A percentile compares a stretch with the other conserved stretches of the same genome.
phyloP scores from a whole-genome alignment of 2,888 invertebrate species.

The Synergus gifuensis region DNA sequence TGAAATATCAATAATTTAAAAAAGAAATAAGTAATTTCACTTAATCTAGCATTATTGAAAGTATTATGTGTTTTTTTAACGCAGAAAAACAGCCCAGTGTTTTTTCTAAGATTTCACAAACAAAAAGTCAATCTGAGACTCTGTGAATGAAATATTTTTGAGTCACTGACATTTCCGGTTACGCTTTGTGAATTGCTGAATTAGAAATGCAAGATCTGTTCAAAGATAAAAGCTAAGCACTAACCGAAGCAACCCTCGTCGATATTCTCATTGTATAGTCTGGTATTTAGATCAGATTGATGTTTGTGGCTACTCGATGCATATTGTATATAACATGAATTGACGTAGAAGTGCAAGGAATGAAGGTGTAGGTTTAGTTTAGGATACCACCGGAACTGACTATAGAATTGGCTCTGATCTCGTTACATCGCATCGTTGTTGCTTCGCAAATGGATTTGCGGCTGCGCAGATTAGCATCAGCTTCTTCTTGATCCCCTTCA shows the following conservation, averaged over 20 bases:
- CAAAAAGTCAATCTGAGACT: conserved; percentile 12
- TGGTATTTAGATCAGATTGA: conserved; percentile 69
- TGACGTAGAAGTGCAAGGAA: conserved; percentile 43
- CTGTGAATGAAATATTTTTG: not conserved
- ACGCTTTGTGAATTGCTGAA: conserved; percentile 22
- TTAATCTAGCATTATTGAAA: too few relatives aligned
- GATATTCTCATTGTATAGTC: conserved; percentile 52
- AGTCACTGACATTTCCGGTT: not conserved
- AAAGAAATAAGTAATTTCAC: not conserved
- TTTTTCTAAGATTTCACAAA: not conserved
- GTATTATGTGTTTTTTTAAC: too few relatives aligned
- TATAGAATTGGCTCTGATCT: conserved; percentile 67
- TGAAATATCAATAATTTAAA: not conserved
- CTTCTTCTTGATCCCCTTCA: not conserved
- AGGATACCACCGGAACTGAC: conserved; percentile 49
- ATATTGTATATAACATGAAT: conserved; percentile 52
- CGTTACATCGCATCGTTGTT: conserved; percentile 68
- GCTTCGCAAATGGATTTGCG: conserved; percentile 69
- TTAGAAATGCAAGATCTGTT: conserved; percentile 48
- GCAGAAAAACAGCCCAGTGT: not conserved
- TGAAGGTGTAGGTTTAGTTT: conserved; percentile 25
- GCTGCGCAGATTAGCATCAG: conserved; percentile 67
- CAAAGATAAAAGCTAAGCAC: conserved; percentile 39
- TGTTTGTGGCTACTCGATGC: conserved; percentile 64
- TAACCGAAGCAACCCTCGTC: conserved; percentile 32